Evolutionary conservation across 2,113 vertebrate genomes (phyloP).

Genomic region (Erythrolamprus reginae): DNA sequence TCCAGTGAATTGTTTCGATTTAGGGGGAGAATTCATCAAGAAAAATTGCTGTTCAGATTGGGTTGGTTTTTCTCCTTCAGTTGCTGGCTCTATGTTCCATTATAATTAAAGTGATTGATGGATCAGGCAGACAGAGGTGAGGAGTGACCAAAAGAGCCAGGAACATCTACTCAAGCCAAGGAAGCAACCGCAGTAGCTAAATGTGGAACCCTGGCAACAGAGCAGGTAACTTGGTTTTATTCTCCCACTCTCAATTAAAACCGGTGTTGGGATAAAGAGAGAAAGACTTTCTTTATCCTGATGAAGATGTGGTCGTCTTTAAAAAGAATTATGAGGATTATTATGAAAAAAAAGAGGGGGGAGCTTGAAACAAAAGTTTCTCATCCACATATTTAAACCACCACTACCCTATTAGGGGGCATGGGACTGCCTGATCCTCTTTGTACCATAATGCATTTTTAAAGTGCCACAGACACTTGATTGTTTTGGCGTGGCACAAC

Average conservation of each 20-base stretch:
- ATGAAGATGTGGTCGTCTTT: conserved; percentile 1
- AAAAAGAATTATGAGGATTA: conserved; percentile 6
- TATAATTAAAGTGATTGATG: conserved; percentile 83
- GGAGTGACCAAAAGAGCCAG: conserved; percentile 73
- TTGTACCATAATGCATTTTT: neutral
- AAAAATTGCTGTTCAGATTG: conserved; percentile 87
- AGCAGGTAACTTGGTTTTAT: conserved; percentile 40
- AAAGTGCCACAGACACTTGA: neutral
- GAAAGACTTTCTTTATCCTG: conserved; percentile 24
- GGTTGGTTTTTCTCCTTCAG: conserved; percentile 84
- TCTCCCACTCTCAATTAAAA: conserved; percentile 38
- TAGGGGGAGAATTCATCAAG: conserved; percentile 95
- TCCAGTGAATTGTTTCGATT: conserved; percentile 95
- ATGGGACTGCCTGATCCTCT: neutral
- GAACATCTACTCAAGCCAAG: conserved; percentile 66
- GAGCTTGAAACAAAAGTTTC: conserved; percentile 11
- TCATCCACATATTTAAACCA: neutral
- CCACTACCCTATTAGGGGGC: neutral
- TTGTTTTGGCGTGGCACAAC: neutral
- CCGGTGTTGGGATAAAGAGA: conserved; percentile 5
- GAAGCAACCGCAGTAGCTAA: conserved; percentile 37
- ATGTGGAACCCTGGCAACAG: conserved; percentile 53
- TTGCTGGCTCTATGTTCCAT: conserved; percentile 74
- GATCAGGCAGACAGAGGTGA: conserved; percentile 76
- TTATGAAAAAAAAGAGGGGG: neutral